Percentiles rank a stretch among this genome's conserved stretches.
Evolutionary conservation across 2,888 invertebrate species (phyloP).

Genomic region (Nysson spinosus): DNA sequence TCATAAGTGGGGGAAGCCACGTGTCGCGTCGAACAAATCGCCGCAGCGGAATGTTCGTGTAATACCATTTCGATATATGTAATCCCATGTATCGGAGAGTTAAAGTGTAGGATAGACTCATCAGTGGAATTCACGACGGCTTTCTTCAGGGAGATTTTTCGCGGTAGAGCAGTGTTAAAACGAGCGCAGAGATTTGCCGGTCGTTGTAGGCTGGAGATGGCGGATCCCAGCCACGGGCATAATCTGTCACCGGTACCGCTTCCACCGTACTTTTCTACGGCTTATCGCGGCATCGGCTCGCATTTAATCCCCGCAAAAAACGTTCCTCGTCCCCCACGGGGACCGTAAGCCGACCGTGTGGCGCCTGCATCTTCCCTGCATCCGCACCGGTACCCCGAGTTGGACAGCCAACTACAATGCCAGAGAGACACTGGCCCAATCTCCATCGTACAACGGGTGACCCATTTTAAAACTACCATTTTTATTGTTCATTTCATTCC

Average conservation of each 20-base stretch:
- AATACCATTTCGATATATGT: no score
- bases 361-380: constrained; percentile 73
- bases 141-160: constrained; percentile 14
- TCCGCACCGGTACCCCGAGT: constrained; percentile 52
- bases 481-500: no score
- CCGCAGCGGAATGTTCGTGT: no score
- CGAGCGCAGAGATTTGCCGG: background rate
- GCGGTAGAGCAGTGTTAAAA: constrained; percentile 17
- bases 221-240: constrained; percentile 62
- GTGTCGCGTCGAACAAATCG: no score
- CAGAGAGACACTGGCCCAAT: constrained; percentile 48
- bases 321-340: constrained; percentile 61
- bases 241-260: constrained; percentile 72
- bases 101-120: constrained; percentile 23
- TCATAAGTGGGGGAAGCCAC: no score
- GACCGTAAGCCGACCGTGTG: constrained; percentile 72
- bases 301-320: constrained; percentile 74
- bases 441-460: constrained; percentile 52
- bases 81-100: no score
- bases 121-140: constrained; percentile 29
- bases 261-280: constrained; percentile 68
- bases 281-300: constrained; percentile 74
- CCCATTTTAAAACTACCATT: constrained; percentile 33
- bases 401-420: constrained; percentile 55
- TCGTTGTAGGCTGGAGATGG: constrained; percentile 23